Conservation (phyloP, 2,113 vertebrate species). For the Tetrao urogallus region DNA sequence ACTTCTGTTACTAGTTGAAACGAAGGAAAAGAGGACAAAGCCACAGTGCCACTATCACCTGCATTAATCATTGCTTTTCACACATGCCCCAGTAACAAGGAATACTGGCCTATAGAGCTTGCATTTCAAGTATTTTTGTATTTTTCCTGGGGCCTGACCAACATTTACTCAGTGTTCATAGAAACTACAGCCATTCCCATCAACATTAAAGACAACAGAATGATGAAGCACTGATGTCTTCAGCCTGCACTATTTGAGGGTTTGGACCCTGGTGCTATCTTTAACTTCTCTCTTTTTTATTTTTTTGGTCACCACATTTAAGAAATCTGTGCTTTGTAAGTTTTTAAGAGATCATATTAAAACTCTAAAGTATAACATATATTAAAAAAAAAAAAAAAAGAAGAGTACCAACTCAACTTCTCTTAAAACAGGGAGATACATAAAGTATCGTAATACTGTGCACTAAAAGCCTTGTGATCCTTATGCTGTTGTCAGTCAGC, state of each 20-base stretch:
- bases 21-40: background rate
- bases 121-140: background rate
- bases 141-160: background rate
- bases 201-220: background rate
- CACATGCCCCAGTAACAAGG: background rate
- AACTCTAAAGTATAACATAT: background rate
- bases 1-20: background rate
- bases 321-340: background rate
- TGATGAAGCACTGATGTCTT: background rate
- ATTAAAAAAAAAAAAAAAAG: background rate
- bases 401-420: background rate
- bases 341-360: background rate
- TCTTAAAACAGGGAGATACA: background rate
- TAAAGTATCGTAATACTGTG: background rate
- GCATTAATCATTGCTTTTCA: background rate
- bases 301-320: background rate
- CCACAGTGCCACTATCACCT: background rate
- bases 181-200: background rate
- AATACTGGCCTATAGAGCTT: background rate
- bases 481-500: background rate
- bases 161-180: background rate
- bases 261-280: background rate
- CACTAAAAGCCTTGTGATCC: background rate
- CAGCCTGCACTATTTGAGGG: background rate
- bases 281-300: background rate